Base-by-base conservation (phyloP, 1,140 invertebrate genomes). In the Lerema accius region DNA sequence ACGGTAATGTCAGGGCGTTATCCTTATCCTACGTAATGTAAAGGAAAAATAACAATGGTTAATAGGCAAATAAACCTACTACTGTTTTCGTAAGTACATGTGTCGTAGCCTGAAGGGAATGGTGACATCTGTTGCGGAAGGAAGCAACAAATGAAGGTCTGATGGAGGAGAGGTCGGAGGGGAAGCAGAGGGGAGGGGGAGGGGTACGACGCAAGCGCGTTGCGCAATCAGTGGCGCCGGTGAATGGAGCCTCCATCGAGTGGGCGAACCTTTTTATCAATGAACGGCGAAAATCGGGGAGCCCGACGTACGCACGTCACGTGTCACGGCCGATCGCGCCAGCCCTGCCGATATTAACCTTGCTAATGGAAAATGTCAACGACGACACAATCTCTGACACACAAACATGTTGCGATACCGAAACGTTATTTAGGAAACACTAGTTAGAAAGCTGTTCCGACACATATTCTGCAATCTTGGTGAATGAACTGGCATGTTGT, bases 181-280 rank as follows among this genome's bases (percentile, higher is more conserved):
- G 51, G 13, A 50, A 42, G 46, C 66, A 23, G 50, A 26, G 14
- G 60, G 59, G 68, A 39, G n/a, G 55, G 39, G 23, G 16, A 55
- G 60, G 46, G 71, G 67, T 64, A 65, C 63, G 67, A 75, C 71
- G 73, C 76, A 76, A 69, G 79, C 73, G 78, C 66, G 62, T 88
- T 90, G 85, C 77, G 82, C 85, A 90, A 90, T 65, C 69, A 53
- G 48, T 64, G 82, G 82, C 82, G 80, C 87, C 80, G 76, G 85
- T 87, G 87, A 88, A 90, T 90, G 87, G 87, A 87, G 65, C 63
- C 71, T 74, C 69, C 58, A 63, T 51, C 69, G 80, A 68, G 86
- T 89, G 84, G 86, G 86, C 78, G 84, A 78, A 42, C 60, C 73
- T 86, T 88, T 90, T 90, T 88, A 90, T 90, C 83, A 88, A 90